Conservation (phyloP, 1,140 invertebrate species). For the Triops cancriformis region DNA sequence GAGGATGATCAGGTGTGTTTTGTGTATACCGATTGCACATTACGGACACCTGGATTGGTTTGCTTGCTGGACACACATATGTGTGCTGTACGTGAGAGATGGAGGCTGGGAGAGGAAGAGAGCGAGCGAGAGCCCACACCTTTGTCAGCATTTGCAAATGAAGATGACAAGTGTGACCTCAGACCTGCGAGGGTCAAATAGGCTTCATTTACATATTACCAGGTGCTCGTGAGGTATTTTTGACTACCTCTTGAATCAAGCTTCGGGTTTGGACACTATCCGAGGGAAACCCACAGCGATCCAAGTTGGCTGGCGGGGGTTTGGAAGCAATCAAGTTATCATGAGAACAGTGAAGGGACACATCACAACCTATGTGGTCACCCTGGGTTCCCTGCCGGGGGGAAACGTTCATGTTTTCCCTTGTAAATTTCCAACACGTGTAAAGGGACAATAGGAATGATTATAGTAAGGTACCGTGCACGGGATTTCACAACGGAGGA, state of each 20-base stretch:
- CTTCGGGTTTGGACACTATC: no score
- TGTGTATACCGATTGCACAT: background rate
- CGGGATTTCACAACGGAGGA: background rate
- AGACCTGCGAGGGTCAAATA: background rate
- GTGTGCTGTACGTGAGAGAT: background rate
- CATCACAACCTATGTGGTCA: conserved; percentile 4
- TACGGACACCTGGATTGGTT: conserved; percentile 8
- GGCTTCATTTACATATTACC: background rate
- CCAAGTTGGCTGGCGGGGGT: background rate
- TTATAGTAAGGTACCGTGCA: background rate
- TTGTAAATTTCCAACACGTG: background rate
- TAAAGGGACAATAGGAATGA: conserved; percentile 6
- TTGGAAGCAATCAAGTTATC: background rate
- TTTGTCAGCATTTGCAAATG: conserved; percentile 10
- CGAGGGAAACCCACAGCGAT: background rate
- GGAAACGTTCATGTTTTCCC: background rate
- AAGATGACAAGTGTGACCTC: conserved; percentile 5
- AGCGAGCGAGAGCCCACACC: background rate
- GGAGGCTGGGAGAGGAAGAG: background rate
- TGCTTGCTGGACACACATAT: background rate
- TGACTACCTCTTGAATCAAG: background rate
- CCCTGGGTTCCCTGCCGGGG: background rate
- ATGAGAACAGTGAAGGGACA: background rate
- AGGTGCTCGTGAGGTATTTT: background rate
- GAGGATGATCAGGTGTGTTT: background rate